Evolutionary conservation across 2,888 invertebrate genomes (phyloP), one percentile per base, ranked within the genome.

Genomic region (Electrophaes corylata): DNA sequence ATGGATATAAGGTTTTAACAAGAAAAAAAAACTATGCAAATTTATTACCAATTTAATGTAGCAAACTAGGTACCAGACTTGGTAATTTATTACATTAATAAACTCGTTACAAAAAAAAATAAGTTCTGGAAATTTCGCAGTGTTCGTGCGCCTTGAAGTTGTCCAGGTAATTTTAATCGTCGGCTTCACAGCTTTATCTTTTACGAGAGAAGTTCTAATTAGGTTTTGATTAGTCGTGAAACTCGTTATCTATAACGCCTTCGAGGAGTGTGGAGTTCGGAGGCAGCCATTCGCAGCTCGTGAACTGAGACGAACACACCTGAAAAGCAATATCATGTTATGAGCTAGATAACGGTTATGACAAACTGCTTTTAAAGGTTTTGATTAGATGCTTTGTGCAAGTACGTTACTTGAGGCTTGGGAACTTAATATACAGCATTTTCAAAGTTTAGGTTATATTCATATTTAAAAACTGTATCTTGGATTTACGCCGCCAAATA

Each of bases 191-290:
- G 65, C 62, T 64, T 62, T 65, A 67, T 65, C 67, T 59, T 62
- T 62, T 57, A 64, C 59, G 57, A 60, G 62, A 48, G 51, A 67
- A 67, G 67, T 67, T 67, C 53, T 67, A 68, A 66, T 68, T 64
- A 64, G 67, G 61, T 68, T 68, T 62, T 62, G 68, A 65, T 67
- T 71, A 65, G 57, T 71, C 65, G 53, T 68, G 65, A 45, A 65
- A 67, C 23, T 73, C 67, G 63, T 78, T 66, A 57, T 74, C 83
- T 48, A 72, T 73, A 35, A 77, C 75, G 44, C 79, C 77, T 57
- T 86, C 88, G 43, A 76, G 81, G 37, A 94, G 92, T 0, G 86
- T 84, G 2, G 93, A 93, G 40, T 94, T 95, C 83, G 92, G 94
- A 41, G 95, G 95, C 37, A 83, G 86, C 65, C 95, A 95, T 66